phyloP scores from a whole-genome alignment of 2,888 invertebrate genomes.

The Drosophila anomelani region DNA sequence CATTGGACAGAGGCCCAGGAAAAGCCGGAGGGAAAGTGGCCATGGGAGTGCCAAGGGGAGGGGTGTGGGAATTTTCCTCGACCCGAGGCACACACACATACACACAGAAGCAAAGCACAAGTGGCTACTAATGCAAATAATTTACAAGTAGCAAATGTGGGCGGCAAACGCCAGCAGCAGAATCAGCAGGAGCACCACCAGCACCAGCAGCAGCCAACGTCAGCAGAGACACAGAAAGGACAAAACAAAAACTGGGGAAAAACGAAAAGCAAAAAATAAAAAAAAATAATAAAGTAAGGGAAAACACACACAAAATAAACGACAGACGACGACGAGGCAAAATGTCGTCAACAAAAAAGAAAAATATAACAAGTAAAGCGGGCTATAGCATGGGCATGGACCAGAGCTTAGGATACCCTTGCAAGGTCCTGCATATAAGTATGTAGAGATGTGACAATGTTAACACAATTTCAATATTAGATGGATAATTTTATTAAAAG shows the following conservation, averaged over 20 bases:
- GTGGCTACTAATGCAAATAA: conserved; percentile 83
- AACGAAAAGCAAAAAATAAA: conserved; percentile 9
- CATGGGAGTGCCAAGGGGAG: background rate
- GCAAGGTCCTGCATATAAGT: background rate
- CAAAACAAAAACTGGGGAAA: conserved; percentile 44
- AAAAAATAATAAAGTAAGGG: conserved; percentile 16
- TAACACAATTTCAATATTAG: conserved; percentile 6
- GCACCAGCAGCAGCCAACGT: conserved; percentile 45
- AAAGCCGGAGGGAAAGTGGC: conserved; percentile 3
- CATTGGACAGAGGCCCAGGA: conserved; percentile 12
- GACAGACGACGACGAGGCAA: conserved; percentile 63
- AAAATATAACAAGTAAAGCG: conserved; percentile 35
- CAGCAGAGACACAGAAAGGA: conserved; percentile 53
- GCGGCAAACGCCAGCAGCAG: conserved; percentile 62
- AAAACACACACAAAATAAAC: conserved; percentile 51
- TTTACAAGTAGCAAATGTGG: conserved; percentile 81
- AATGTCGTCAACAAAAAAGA: conserved; percentile 76
- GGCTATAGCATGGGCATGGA: conserved; percentile 9
- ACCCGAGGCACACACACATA: conserved; percentile 26
- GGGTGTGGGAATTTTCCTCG: conserved; percentile 22
- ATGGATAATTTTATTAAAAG: conserved; percentile 23
- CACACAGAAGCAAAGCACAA: conserved; percentile 63
- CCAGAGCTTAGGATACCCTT: conserved; percentile 23
- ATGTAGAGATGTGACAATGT: background rate
- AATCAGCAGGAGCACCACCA: conserved; percentile 35